Conservation (phyloP, 1,140 invertebrate genomes). For the Coptotermes formosanus region DNA sequence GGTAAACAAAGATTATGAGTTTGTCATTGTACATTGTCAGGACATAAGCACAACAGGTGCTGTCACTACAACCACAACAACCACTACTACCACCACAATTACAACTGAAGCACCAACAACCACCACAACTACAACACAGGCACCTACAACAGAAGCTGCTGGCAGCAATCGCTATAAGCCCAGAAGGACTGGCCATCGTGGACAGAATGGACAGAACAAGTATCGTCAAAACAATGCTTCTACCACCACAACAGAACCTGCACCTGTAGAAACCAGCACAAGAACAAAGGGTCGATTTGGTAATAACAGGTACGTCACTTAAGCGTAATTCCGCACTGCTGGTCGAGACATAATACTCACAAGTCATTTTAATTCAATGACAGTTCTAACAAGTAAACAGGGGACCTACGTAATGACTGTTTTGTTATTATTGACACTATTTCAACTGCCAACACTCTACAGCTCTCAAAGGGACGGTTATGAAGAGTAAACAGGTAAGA, state of each 20-base stretch:
- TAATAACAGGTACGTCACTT: neutral
- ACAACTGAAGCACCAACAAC: conserved; percentile 23
- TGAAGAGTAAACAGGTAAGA: no score
- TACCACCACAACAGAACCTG: conserved; percentile 1
- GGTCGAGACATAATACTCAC: no score
- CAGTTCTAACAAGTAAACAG: no score
- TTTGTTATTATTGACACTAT: no score
- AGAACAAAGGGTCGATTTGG: conserved; percentile 21
- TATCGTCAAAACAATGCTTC: neutral
- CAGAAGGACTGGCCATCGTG: neutral
- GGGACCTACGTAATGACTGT: no score
- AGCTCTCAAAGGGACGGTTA: no score
- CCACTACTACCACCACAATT: conserved; percentile 25
- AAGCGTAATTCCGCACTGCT: no score
- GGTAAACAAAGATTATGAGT: no score
- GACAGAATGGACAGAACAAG: neutral
- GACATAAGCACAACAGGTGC: conserved; percentile 15
- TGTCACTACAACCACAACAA: conserved; percentile 26
- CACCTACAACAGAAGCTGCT: neutral
- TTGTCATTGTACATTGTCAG: neutral
- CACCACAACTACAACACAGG: conserved; percentile 22
- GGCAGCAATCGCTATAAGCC: conserved; percentile 21
- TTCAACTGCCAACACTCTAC: no score
- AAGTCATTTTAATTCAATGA: no score
- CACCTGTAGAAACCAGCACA: conserved; percentile 26